These are phyloP conservation scores for Lucinisca nassula DNA, from an alignment of 2,888 invertebrate species.

Conservation along the genomic window DNA sequence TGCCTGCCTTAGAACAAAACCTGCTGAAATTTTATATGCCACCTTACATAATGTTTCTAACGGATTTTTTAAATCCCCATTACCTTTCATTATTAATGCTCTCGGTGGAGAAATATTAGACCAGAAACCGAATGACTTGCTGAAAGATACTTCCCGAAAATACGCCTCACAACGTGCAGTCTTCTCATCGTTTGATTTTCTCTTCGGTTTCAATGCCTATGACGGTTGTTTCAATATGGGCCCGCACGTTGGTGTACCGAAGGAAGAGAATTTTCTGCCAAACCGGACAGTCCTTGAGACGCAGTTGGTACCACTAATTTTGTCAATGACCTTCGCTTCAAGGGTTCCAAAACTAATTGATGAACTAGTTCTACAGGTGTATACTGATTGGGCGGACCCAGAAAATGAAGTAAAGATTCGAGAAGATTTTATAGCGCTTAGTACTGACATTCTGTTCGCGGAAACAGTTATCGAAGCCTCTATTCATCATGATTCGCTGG, in stretches of 20 bases:
- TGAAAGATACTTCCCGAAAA: background rate
- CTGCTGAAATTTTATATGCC: constrained; percentile 38
- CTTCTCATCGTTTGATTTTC: background rate
- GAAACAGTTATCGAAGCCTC: constrained; percentile 15
- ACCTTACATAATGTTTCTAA: constrained; percentile 41
- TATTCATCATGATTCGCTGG: constrained; percentile 4
- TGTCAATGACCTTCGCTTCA: no score
- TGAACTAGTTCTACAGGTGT: constrained; percentile 18
- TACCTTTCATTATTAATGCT: constrained; percentile 93
- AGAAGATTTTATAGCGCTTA: constrained; percentile 25
- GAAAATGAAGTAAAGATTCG: background rate
- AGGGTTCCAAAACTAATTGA: background rate
- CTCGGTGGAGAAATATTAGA: constrained; percentile 91
- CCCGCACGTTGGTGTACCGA: background rate
- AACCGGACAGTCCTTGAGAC: background rate
- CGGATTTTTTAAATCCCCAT: constrained; percentile 27
- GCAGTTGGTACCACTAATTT: background rate
- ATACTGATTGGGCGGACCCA: constrained; percentile 39
- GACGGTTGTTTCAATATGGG: background rate
- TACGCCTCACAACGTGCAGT: background rate
- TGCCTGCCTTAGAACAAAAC: constrained; percentile 3
- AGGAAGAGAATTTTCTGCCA: background rate
- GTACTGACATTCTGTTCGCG: constrained; percentile 40
- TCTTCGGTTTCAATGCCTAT: background rate
- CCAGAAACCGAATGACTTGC: background rate